Evolutionary conservation across 2,888 invertebrate genomes (phyloP), one percentile per base, ranked within the genome.

Genomic region (Epistrophe eligans): DNA sequence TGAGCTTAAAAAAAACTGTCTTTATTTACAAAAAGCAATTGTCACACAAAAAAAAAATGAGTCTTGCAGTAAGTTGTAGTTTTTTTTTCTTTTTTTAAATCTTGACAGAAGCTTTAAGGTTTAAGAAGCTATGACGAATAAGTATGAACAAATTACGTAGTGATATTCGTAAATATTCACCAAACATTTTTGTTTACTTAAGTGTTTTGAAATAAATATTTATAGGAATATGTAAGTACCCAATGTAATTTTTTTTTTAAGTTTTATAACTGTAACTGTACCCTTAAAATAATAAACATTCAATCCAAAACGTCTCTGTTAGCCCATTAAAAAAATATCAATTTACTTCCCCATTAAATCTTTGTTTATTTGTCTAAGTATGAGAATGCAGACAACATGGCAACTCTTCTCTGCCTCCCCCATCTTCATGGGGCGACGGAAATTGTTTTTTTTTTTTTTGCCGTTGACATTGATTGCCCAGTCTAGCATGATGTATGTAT

Each of bases 401-500:
- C 74, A 83, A 83, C 83, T 70, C 83, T 70, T 74, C 55, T 62
- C 74, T 82, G 66, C 62, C 74, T 45, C 73, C 71, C 72, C 72
- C 48, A 67, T 15, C n/a, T 19, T n/a, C 9, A 52, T 62, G 10
- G 32, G 50, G 60, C 45, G 55, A 55, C 52, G 35, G 55, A 70
- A 55, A 48, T 28, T 10, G 35, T 58, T 19, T 24, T 24, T 24
- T 24, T 24, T 24, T 24, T 24, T 24, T 48, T 19, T 77, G 50
- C 38, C 28, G 60, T 52, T 83, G 79, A 79, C 83, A 83, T 83
- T 83, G 83, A 83, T 83, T 79, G 70, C 55, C 40, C 38, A 66
- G 35, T 35, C 64, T 77, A 77, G 82, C 77, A 67, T 79, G 60
- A 67, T 83, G 77, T 67, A 72, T 77, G 32, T 32, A 28, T 28